Base-by-base conservation (phyloP, 2,797 vertebrate species). In the Lepidocolaptes lacrymiger region DNA sequence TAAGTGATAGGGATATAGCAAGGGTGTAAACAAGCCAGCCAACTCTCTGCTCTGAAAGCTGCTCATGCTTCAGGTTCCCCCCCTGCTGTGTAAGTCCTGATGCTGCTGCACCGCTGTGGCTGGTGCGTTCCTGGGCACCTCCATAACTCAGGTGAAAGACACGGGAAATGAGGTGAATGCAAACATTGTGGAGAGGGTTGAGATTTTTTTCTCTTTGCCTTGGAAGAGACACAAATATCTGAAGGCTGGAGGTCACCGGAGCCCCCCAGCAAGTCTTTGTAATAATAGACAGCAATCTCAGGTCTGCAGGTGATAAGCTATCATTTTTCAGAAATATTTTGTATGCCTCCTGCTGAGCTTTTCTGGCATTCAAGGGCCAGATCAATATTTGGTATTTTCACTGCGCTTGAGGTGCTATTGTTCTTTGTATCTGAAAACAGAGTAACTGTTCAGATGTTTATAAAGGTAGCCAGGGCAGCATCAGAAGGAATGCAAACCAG, bases 331-430 rank as follows among this genome's bases (percentile, higher is more conserved):
- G 91, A 94, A 89, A 96, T 96, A 90, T 87, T 93, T 90, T 71
- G 49, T 86, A 24, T 85, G 55, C 92, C 94, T 93, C 95, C 96
- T 81, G 87, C 95, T 96, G 91, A 95, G 95, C 58, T 92, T 85
- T 94, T 91, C 92, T 95, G 79, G 91, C 77, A 88, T 83, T 95
- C 72, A 85, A 90, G 52, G 58, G 72, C 83, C 73, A 94, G 87
- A 95, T 97, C 96, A 94, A 96, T 97, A 95, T 95, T 97, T 89
- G 71, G 75, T 90, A 85, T 93, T 95, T 95, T 95, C 82, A 79
- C 82, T 75, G 64, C 0, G 1, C 86, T 83, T 67, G 79, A 95
- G 61, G 84, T 91, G 68, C 90, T 89, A 91, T 97, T 97, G 93
- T 95, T 95, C 96, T 94, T 96, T 96, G 94, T 96, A 89, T 90